Evolutionary conservation across 2,797 vertebrate species (phyloP).

Genomic region (Artibeus jamaicensis): DNA sequence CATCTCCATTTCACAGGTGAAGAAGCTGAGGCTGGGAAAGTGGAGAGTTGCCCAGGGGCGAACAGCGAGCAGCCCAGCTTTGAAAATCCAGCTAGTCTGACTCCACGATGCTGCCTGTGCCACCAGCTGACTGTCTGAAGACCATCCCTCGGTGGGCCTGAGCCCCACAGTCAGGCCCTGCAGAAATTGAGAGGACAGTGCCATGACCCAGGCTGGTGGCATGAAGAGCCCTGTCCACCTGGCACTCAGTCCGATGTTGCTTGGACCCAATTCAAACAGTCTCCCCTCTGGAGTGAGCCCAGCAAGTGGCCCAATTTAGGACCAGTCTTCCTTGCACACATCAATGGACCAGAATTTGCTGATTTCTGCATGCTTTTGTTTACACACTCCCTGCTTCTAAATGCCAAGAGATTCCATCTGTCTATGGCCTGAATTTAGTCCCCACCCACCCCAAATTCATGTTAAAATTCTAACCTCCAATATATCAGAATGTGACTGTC

Average conservation of each 20-base stretch:
- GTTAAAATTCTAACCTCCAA: not conserved
- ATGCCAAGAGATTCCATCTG: not conserved
- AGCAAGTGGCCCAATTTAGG: not conserved
- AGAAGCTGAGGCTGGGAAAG: not conserved
- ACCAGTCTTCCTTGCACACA: not conserved
- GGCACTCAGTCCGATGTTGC: not conserved
- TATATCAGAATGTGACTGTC: not conserved
- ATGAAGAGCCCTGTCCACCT: not conserved
- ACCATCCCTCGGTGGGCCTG: too few relatives aligned
- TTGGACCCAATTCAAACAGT: fast-evolving
- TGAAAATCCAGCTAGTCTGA: not conserved
- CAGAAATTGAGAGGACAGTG: fast-evolving
- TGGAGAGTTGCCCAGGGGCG: too few relatives aligned
- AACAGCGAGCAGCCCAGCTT: fast-evolving
- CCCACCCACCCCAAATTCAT: not conserved
- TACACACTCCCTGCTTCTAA: not conserved
- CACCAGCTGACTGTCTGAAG: not conserved
- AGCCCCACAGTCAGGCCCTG: not conserved
- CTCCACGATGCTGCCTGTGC: fast-evolving
- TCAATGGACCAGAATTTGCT: not conserved
- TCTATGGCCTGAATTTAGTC: not conserved
- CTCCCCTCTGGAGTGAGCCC: not conserved
- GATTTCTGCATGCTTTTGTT: not conserved
- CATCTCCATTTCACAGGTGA: not conserved
- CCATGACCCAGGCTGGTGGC: not conserved